These are phyloP conservation scores for Alsophila aescularia DNA, from an alignment of 2,888 invertebrate species.

Conservation along the genomic window DNA sequence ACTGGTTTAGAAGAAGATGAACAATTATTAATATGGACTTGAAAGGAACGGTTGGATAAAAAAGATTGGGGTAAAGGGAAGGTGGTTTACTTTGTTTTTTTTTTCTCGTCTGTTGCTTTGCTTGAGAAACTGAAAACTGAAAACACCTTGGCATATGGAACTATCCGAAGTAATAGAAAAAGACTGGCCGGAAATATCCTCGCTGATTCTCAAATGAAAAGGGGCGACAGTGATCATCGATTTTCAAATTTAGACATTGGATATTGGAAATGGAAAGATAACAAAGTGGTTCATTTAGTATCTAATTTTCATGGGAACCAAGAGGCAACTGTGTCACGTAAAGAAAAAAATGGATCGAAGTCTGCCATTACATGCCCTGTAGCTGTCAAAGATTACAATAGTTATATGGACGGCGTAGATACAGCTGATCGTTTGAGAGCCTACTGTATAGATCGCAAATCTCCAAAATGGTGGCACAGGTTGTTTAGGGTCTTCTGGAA, in stretches of 20 bases:
- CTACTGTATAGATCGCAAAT: too few relatives aligned
- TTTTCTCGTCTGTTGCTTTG: slow-evolving; percentile 39
- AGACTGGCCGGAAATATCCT: not conserved
- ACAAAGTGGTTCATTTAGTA: slow-evolving; percentile 18
- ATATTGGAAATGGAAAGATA: too few relatives aligned
- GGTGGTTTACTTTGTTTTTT: slow-evolving; percentile 38
- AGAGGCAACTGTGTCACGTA: slow-evolving; percentile 23
- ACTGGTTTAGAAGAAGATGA: too few relatives aligned
- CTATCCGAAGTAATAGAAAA: slow-evolving; percentile 23
- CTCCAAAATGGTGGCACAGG: too few relatives aligned
- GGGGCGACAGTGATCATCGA: too few relatives aligned
- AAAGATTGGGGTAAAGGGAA: slow-evolving; percentile 21
- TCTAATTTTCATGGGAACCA: slow-evolving; percentile 33
- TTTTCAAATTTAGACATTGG: too few relatives aligned
- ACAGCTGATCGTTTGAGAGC: slow-evolving; percentile 50
- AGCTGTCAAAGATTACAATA: slow-evolving; percentile 38
- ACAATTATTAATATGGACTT: too few relatives aligned
- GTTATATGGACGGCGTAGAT: slow-evolving; percentile 40
- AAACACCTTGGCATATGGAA: slow-evolving; percentile 32
- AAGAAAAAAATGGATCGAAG: slow-evolving; percentile 35
- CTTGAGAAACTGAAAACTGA: slow-evolving; percentile 36
- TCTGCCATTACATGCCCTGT: slow-evolving; percentile 30
- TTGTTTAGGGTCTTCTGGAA: too few relatives aligned
- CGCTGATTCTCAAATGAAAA: not conserved
- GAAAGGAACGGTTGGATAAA: too few relatives aligned